Evolutionary conservation across 2,113 vertebrate genomes (phyloP).

Genomic region (Sapayoa aenigma): DNA sequence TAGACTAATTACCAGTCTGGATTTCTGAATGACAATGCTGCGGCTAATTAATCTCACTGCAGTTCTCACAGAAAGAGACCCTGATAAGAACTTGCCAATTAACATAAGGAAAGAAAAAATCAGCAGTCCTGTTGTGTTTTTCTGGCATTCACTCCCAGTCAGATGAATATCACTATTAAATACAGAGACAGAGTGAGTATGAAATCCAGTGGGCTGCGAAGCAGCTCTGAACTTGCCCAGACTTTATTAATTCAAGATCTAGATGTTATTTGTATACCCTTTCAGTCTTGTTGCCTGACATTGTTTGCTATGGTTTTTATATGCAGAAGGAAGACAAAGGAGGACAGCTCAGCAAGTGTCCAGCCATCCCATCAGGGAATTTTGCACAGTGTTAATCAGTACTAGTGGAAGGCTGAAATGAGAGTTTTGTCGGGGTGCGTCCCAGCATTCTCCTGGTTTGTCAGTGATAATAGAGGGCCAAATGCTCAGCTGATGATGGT

Average conservation of each 20-base stretch:
- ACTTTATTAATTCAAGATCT: background rate
- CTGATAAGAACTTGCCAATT: conserved; percentile 70
- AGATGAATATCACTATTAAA: conserved; percentile 48
- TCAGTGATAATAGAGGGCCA: background rate
- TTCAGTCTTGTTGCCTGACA: background rate
- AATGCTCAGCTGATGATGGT: background rate
- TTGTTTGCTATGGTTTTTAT: background rate
- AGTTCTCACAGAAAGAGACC: conserved; percentile 71
- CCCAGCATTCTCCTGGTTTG: background rate
- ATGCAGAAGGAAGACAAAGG: background rate
- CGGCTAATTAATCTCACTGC: conserved; percentile 73
- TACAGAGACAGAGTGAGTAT: background rate
- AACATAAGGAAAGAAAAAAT: conserved; percentile 54
- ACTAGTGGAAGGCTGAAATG: background rate
- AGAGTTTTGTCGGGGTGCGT: background rate
- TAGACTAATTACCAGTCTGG: conserved; percentile 65
- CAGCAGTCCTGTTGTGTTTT: conserved; percentile 61
- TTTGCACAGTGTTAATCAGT: background rate
- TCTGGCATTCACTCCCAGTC: conserved; percentile 39
- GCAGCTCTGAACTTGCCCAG: background rate
- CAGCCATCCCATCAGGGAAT: background rate
- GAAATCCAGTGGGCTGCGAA: background rate
- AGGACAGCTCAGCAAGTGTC: background rate
- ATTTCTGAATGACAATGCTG: conserved; percentile 66
- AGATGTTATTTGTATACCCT: background rate